Percentiles rank a stretch among this genome's conserved stretches.
Conservation (phyloP, 2,888 invertebrate genomes). For the Aleiodes alternator region DNA sequence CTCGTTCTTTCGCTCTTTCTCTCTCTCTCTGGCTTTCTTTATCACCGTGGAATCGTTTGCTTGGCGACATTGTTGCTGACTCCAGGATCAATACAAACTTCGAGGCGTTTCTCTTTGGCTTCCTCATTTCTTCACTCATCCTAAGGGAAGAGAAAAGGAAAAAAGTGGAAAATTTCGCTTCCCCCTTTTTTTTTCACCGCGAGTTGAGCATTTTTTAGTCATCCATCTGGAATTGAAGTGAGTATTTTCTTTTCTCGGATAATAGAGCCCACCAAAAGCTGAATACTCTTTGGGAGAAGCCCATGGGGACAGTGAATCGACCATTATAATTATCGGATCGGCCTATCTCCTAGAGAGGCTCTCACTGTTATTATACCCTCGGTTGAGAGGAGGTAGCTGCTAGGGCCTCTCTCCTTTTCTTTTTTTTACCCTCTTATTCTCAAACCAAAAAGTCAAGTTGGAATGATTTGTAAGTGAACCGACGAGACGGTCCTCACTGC, state of each 20-base stretch:
- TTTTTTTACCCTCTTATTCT: slow-evolving; percentile 12
- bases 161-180: not conserved
- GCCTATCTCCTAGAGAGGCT: slow-evolving; percentile 38
- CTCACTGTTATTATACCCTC: slow-evolving; percentile 34
- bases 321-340: slow-evolving; percentile 43
- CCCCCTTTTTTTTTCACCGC: not conserved
- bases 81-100: slow-evolving; percentile 35
- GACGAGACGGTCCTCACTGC: slow-evolving; percentile 17
- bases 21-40: slow-evolving; percentile 31
- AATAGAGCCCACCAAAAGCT: slow-evolving; percentile 23
- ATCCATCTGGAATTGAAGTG: not conserved
- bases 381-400: slow-evolving; percentile 17
- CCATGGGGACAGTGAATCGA: slow-evolving; percentile 13
- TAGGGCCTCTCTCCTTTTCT: slow-evolving; percentile 19
- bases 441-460: slow-evolving; percentile 30
- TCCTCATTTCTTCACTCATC: slow-evolving; percentile 18
- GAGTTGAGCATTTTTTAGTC: not conserved
- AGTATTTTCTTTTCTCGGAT: slow-evolving; percentile 13
- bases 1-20: slow-evolving; percentile 35
- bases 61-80: slow-evolving; percentile 44
- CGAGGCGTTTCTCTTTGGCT: slow-evolving; percentile 32
- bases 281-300: slow-evolving; percentile 5
- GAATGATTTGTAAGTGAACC: slow-evolving; percentile 41
- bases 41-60: slow-evolving; percentile 34
- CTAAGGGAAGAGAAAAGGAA: slow-evolving; percentile 19